Conservation (phyloP, 2,797 vertebrate genomes). For the Acanthopagrus latus region DNA sequence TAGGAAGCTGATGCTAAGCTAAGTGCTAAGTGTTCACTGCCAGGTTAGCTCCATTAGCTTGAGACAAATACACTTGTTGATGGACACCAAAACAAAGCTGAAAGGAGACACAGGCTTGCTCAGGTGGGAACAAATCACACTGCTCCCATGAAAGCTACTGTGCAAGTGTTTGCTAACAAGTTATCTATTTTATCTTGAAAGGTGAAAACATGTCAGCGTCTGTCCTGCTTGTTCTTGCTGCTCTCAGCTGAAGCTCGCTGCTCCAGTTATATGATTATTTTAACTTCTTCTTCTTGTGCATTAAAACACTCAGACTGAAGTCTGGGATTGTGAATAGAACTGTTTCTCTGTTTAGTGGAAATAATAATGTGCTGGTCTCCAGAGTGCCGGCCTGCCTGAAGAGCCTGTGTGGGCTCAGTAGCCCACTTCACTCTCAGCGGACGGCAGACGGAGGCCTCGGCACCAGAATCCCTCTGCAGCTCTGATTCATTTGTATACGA, state of each 20-base stretch:
- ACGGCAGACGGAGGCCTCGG: conserved; percentile 11
- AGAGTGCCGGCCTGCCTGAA: background rate
- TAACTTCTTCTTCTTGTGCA: background rate
- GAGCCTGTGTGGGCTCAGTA: conserved; percentile 30
- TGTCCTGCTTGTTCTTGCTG: background rate
- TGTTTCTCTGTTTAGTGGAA: background rate
- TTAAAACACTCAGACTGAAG: background rate
- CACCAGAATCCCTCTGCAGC: background rate
- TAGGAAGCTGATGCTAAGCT: no score
- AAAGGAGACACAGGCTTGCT: background rate
- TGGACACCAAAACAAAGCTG: background rate
- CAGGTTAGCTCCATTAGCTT: no score
- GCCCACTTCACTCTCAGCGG: conserved; percentile 29
- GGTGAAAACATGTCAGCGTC: background rate
- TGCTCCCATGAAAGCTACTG: background rate
- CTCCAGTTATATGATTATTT: background rate
- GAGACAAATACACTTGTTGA: no score
- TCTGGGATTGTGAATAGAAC: background rate
- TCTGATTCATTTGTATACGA: conserved; percentile 28
- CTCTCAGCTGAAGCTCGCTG: background rate
- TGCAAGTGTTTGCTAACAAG: background rate
- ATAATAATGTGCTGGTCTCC: conserved; percentile 6
- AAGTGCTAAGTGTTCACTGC: no score
- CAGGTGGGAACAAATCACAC: background rate
- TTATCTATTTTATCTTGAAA: background rate